Base-by-base conservation (phyloP, 2,113 vertebrate genomes). In the Pituophis catenifer region DNA sequence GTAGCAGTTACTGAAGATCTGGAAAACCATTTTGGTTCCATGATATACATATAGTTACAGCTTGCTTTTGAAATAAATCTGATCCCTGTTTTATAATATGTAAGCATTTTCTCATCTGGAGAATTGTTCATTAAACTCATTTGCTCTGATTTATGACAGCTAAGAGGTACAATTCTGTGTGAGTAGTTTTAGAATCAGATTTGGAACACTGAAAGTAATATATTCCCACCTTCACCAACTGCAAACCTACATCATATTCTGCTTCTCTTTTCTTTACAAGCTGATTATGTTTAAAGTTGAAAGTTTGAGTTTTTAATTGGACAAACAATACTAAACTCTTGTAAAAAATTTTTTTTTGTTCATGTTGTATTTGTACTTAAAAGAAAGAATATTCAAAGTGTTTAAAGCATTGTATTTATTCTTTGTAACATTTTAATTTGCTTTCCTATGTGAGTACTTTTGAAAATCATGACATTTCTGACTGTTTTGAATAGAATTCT, bases 61-160 rank as follows among this genome's bases (percentile, higher is more conserved):
- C 96, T 97, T 97, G 96, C 91, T 97, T 96, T 96, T 97, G 95
- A 96, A 96, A 97, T 97, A 97, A 98, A 98, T 98, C 96, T 97
- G 95, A 97, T 95, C 96, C 97, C 96, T 48, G 44, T 96, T 97
- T 95, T 95, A 86, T 95, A 90, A 90, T 94, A 97, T 97, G 96
- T 96, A 96, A 98, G 95, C 91, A 97, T 96, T 97, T 97, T 96
- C 95, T 97, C 97, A 97, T 97, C 97, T 98, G 98, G 95, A 96
- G 92, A 91, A 95, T 94, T 97, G 97, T 96, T 97, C 95, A 94
- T 97, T 97, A 98, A 97, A 97, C 94, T 97, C 92, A 96, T 98
- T 97, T 97, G 87, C 94, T 94, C 19, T 97, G 96, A 98, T 97
- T 97, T 98, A 97, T 85, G 95, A 95, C 93, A 89, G 90, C 58